Evolutionary conservation across 2,888 invertebrate genomes (phyloP).

Genomic region (Galerucella calmariensis): DNA sequence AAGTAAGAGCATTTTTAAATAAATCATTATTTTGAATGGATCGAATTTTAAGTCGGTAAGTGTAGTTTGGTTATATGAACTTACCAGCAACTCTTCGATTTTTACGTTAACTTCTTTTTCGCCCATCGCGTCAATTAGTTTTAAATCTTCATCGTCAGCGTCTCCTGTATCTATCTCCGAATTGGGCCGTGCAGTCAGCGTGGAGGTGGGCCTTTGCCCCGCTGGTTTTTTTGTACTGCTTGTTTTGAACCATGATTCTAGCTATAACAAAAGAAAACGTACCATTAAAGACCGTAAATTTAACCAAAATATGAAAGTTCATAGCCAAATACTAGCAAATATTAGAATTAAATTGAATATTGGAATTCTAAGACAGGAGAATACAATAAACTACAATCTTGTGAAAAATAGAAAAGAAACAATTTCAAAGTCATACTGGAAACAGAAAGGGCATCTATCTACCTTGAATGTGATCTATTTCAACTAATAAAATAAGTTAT

Average conservation of each 20-base stretch:
- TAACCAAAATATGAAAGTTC: background rate
- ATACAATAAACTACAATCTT: too few species aligned
- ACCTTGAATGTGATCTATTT: too few species aligned
- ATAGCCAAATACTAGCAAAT: background rate
- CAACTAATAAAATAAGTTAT: too few species aligned
- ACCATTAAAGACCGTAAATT: background rate
- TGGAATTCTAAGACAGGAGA: too few species aligned
- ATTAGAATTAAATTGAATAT: too few species aligned
- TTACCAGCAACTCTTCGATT: constrained; percentile 85
- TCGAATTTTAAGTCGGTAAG: too few species aligned
- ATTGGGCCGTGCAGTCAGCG: constrained; percentile 65
- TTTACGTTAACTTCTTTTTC: constrained; percentile 77
- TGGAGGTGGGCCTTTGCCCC: constrained; percentile 56
- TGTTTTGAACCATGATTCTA: constrained; percentile 63
- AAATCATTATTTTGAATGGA: too few species aligned
- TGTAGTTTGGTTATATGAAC: background rate
- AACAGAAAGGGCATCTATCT: too few species aligned
- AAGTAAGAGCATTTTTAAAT: too few species aligned
- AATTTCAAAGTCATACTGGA: too few species aligned
- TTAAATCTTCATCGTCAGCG: constrained; percentile 70
- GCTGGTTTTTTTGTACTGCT: constrained; percentile 58
- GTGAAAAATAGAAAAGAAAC: too few species aligned
- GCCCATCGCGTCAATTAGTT: constrained; percentile 73
- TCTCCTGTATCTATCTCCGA: constrained; percentile 72
- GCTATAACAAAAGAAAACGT: constrained; percentile 51